Percentiles rank a stretch among this genome's conserved stretches.
phyloP scores from a whole-genome alignment of 2,888 invertebrate genomes.

The Carterocephalus palaemon region DNA sequence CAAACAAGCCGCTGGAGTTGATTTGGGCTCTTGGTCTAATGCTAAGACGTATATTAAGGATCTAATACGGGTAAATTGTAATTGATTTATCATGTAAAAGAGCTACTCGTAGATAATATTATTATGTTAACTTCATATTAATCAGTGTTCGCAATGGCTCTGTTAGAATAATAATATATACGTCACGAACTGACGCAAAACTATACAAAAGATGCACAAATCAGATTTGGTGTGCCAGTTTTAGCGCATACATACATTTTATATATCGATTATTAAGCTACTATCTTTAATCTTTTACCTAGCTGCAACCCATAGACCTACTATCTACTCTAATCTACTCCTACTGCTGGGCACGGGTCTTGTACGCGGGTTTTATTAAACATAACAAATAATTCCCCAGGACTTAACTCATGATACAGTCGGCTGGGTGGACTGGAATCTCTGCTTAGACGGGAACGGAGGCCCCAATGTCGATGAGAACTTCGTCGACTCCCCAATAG shows the following conservation, averaged over 20 bases:
- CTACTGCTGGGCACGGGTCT: background rate
- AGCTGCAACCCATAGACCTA: slow-evolving; percentile 27
- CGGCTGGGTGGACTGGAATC: slow-evolving; percentile 95
- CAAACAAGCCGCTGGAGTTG: slow-evolving; percentile 70
- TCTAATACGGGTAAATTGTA: too few relatives aligned
- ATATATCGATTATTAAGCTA: too few relatives aligned
- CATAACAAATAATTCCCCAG: slow-evolving; percentile 48
- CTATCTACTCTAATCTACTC: background rate
- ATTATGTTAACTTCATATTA: too few relatives aligned
- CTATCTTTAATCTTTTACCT: slow-evolving; percentile 73
- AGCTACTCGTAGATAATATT: too few relatives aligned
- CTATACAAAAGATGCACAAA: too few relatives aligned
- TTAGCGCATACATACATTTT: too few relatives aligned
- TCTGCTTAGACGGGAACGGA: slow-evolving; percentile 83
- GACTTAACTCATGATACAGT: slow-evolving; percentile 83
- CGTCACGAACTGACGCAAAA: too few relatives aligned
- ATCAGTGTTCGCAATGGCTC: too few relatives aligned
- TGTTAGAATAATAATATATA: too few relatives aligned
- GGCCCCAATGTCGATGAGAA: slow-evolving; percentile 88
- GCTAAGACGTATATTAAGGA: slow-evolving; percentile 80
- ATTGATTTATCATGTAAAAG: too few relatives aligned
- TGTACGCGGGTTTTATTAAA: too few relatives aligned
- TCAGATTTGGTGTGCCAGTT: too few relatives aligned
- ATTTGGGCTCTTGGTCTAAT: slow-evolving; percentile 84
- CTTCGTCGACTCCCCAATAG: slow-evolving; percentile 84